Evolutionary conservation across 2,113 vertebrate species (phyloP).

Genomic region (Turdus rufiventris): DNA sequence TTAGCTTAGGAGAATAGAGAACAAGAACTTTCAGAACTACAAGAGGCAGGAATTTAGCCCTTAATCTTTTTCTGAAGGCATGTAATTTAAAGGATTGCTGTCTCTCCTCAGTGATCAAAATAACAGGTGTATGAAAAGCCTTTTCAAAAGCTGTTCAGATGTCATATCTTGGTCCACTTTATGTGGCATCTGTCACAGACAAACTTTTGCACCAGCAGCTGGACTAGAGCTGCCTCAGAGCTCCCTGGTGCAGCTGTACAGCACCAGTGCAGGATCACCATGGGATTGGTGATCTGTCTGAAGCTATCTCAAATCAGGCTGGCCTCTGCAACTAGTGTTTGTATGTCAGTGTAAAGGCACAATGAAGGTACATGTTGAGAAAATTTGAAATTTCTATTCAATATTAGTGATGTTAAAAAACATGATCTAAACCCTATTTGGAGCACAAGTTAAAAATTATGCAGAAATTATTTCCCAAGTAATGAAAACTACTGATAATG

Average conservation of each 20-base stretch:
- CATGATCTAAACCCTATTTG: not conserved
- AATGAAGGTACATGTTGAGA: not conserved
- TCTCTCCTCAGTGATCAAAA: not conserved
- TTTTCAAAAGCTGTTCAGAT: not conserved
- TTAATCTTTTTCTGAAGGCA: not conserved
- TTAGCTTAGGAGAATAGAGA: not conserved
- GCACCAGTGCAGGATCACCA: rapidly evolving
- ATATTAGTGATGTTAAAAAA: not conserved
- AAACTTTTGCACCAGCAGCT: not conserved
- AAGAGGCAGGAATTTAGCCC: not conserved
- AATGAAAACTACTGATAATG: not conserved
- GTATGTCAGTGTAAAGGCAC: not conserved
- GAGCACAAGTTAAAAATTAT: not conserved
- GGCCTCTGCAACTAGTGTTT: rapidly evolving
- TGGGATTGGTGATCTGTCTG: not conserved
- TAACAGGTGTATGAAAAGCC: not conserved
- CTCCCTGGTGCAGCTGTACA: too few species aligned
- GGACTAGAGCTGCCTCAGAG: not conserved
- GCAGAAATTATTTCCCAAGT: not conserved
- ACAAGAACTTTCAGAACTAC: not conserved
- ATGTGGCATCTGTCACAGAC: not conserved
- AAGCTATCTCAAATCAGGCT: not conserved
- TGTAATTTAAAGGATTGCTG: not conserved
- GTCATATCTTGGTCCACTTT: not conserved
- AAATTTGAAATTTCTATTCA: not conserved